phyloP scores from a whole-genome alignment of 1,140 invertebrate species.

The Trachymyrmex septentrionalis region DNA sequence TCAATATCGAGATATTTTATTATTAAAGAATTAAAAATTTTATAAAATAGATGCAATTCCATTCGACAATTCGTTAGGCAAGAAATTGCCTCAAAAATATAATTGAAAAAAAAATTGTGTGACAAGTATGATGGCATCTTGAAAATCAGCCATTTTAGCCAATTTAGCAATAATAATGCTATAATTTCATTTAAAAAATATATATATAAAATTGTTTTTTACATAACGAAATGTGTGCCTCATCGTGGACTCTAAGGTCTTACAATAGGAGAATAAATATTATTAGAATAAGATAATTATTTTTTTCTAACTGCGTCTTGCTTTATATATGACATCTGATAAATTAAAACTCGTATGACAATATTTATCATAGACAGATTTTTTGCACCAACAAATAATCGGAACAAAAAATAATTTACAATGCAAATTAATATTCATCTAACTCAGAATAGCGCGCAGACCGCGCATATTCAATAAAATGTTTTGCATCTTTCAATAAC shows the following conservation, averaged over 20 bases:
- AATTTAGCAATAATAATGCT: not conserved
- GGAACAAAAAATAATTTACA: constrained; percentile 1
- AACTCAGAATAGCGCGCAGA: not conserved
- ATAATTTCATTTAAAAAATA: not conserved
- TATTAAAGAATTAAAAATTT: not conserved
- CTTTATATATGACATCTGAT: not conserved
- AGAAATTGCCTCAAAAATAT: not conserved
- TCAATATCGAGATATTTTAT: not conserved
- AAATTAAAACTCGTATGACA: constrained; percentile 24
- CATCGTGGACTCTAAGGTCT: not conserved
- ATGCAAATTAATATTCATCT: constrained; percentile 47
- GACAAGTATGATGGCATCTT: not conserved
- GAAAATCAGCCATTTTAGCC: not conserved
- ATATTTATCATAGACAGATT: constrained; percentile 26
- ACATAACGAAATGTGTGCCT: not conserved
- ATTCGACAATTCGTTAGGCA: not conserved
- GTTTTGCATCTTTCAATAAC: constrained; percentile 36
- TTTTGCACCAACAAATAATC: not conserved
- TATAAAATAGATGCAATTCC: not conserved
- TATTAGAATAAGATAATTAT: not conserved
- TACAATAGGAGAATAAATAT: not conserved
- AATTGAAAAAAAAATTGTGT: not conserved
- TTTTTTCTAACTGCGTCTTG: not conserved
- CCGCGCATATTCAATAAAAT: constrained; percentile 44
- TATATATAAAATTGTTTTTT: not conserved